phyloP scores from a whole-genome alignment of 2,888 invertebrate genomes.

The Mantis religiosa region DNA sequence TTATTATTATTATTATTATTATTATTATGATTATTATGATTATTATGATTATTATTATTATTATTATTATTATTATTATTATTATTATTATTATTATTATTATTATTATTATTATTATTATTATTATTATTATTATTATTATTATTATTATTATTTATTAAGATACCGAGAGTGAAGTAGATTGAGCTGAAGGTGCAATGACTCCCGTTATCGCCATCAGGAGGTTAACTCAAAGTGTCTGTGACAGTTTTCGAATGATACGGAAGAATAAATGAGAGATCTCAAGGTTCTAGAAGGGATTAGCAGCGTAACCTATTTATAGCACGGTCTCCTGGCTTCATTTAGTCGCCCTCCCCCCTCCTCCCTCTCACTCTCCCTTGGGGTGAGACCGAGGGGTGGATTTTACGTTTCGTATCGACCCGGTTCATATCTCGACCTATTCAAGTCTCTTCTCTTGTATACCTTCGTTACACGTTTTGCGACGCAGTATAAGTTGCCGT shows the following conservation, averaged over 20 bases:
- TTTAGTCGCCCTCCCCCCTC: not conserved
- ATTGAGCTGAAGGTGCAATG: not conserved
- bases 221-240: not conserved
- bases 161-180: not conserved
- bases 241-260: not conserved
- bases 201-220: not conserved
- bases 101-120: no score
- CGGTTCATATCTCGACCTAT: constrained; percentile 9
- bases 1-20: no score
- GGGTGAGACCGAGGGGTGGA: not conserved
- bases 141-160: no score
- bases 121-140: no score
- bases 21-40: no score
- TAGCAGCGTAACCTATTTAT: constrained; percentile 12
- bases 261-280: not conserved
- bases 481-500: not conserved
- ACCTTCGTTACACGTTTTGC: not conserved
- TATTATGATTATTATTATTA: no score
- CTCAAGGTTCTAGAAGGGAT: constrained; percentile 10
- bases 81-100: no score
- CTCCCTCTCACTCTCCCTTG: not conserved
- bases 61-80: no score
- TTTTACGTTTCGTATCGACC: not conserved
- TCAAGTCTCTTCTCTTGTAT: constrained; percentile 1
- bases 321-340: constrained; percentile 5